A percentile compares a stretch with the other conserved stretches of the same genome.
Evolutionary conservation across 1,140 invertebrate genomes (phyloP).

Genomic region (Panonychus citri): DNA sequence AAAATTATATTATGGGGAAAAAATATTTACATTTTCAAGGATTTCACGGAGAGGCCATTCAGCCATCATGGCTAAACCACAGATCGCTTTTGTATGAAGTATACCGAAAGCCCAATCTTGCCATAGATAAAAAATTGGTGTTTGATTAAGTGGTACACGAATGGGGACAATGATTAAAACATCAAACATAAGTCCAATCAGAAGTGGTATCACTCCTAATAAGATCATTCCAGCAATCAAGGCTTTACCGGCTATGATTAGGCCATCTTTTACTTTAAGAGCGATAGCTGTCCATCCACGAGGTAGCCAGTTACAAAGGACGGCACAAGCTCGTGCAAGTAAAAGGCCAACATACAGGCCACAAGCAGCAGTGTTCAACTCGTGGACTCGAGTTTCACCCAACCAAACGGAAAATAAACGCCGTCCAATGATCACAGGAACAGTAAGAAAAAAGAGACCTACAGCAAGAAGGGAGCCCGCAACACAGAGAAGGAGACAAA

Average conservation of each 20-base stretch:
- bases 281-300: conserved; percentile 54
- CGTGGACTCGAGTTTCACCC: conserved; percentile 47
- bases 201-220: conserved; percentile 66
- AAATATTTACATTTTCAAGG: conserved; percentile 55
- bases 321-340: conserved; percentile 42
- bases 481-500: not conserved
- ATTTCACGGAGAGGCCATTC: conserved; percentile 75
- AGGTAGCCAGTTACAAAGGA: conserved; percentile 62
- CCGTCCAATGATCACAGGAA: conserved; percentile 53
- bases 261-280: conserved; percentile 46
- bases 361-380: conserved; percentile 80
- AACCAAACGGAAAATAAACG: conserved; percentile 64
- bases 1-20: not conserved
- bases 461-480: conserved; percentile 3
- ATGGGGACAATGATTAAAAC: conserved; percentile 73
- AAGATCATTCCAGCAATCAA: conserved; percentile 46
- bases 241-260: conserved; percentile 25
- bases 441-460: conserved; percentile 10
- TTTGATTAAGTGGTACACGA: conserved; percentile 74
- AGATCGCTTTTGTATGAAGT: conserved; percentile 91
- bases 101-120: conserved; percentile 87
- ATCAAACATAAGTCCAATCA: conserved; percentile 75
- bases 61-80: conserved; percentile 86
- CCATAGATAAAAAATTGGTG: conserved; percentile 68
- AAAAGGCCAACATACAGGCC: conserved; percentile 87